phyloP scores from a whole-genome alignment of 2,113 vertebrate genomes.

The Polypterus bichir region DNA sequence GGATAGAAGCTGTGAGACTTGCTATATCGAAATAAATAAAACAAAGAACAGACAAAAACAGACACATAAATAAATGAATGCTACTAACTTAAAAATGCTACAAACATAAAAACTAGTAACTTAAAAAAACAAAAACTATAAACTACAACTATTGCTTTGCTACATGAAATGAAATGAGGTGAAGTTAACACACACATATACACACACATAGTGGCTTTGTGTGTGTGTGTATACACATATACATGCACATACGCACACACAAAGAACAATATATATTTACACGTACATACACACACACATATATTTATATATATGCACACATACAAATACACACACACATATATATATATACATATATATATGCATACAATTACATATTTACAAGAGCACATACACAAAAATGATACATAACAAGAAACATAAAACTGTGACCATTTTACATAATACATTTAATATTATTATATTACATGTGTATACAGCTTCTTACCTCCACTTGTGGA shows the following conservation, averaged over 20 bases:
- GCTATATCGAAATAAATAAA: conserved; percentile 51
- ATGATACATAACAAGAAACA: not conserved
- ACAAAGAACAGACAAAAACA: conserved; percentile 2
- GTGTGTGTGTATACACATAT: no score
- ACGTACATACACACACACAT: no score
- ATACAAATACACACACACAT: no score
- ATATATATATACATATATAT: no score
- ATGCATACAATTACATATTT: no score
- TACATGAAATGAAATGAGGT: not conserved
- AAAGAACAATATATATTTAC: no score
- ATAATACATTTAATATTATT: not conserved
- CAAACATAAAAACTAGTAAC: not conserved
- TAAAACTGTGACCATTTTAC: not conserved
- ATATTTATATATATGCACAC: no score
- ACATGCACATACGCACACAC: no score
- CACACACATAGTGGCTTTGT: no score
- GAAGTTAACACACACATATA: no score
- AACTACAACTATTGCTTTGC: not conserved
- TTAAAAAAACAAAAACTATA: not conserved
- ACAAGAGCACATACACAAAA: not conserved
- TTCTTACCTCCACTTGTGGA: conserved; percentile 88
- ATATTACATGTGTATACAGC: not conserved
- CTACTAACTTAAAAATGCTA: not conserved
- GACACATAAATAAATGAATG: not conserved
- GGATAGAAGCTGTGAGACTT: conserved; percentile 98